A percentile compares a stretch with the other conserved stretches of the same genome.
Conservation (phyloP, 2,888 invertebrate species). For the Drosophila picticornis region DNA sequence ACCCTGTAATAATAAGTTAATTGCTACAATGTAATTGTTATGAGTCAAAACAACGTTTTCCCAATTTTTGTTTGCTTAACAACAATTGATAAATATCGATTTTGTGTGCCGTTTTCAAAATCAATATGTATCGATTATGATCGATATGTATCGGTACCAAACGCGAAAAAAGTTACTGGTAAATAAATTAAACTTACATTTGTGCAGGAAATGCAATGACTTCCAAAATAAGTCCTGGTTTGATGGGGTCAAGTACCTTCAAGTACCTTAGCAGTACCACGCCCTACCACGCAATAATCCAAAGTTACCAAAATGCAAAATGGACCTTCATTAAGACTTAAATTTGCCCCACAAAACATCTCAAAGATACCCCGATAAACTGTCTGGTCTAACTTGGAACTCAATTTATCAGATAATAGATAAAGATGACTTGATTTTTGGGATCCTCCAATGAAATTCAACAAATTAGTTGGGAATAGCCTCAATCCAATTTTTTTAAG, state of each 20-base stretch:
- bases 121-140: too few relatives aligned
- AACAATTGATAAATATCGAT: not conserved
- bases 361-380: too few relatives aligned
- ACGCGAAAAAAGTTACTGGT: not conserved
- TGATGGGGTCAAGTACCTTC: not conserved
- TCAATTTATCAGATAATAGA: too few relatives aligned
- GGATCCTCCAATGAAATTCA: too few relatives aligned
- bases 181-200: not conserved
- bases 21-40: not conserved
- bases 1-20: conserved; percentile 1
- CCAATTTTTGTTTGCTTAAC: not conserved
- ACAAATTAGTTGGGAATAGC: too few relatives aligned
- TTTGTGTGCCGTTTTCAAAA: not conserved
- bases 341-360: too few relatives aligned
- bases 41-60: not conserved
- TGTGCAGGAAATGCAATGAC: not conserved
- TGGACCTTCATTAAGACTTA: too few relatives aligned
- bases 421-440: too few relatives aligned
- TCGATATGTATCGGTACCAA: not conserved
- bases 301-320: too few relatives aligned
- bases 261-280: not conserved
- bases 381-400: too few relatives aligned
- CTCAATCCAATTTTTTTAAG: not conserved
- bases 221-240: not conserved
- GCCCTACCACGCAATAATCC: too few relatives aligned